Base-by-base conservation (phyloP, 2,797 vertebrate species). In the Thaleichthys pacificus region DNA sequence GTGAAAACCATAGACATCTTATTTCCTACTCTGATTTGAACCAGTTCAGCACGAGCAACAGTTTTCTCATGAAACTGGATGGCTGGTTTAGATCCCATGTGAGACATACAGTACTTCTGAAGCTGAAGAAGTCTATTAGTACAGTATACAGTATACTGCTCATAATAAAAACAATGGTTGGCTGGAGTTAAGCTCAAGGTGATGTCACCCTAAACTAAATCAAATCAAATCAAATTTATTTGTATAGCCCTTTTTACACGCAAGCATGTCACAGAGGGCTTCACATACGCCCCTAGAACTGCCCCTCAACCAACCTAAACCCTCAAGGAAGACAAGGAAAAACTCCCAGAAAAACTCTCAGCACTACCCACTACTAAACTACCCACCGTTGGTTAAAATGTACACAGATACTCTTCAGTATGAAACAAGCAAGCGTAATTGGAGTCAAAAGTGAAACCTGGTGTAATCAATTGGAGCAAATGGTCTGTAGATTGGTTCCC, bases 21-120 rank as follows among this genome's bases (percentile, higher is more conserved):
- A 47, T 47, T 47, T 47, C 42, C 38, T 42, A 47, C 42, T 3
- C 8, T 3, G 42, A 47, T 47, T 60, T 60, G n/a, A 60, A 60
- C 57, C n/a, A 47, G 42, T 22, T 6, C 32, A 15, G 22, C 22
- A 30, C 21, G 47, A 66, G 32, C 56, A 60, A 7, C 56, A 47
- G 4, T 30, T 71, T 63, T 11, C 32, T 66, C 9, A 66, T 26
- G 42, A 66, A 65, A 26, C 38, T 5, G 11, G 22, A 19, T 61
- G 30, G 24, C 56, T 66, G 35, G 70, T 66, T 72, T 9, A 42
- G 22, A 60, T 35, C 69, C 61, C 26, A 30, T 60, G 63, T 60
- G 54, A 61, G 32, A 17, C 51, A 22, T 21, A 42, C 47, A 24
- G 19, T 57, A 66, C n/a, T 21, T 66, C 70, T 21, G 2, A 38